Percentiles rank a stretch among this genome's conserved stretches.
Evolutionary conservation across 2,113 vertebrate species (phyloP).

Genomic region (Pseudorasbora parva): DNA sequence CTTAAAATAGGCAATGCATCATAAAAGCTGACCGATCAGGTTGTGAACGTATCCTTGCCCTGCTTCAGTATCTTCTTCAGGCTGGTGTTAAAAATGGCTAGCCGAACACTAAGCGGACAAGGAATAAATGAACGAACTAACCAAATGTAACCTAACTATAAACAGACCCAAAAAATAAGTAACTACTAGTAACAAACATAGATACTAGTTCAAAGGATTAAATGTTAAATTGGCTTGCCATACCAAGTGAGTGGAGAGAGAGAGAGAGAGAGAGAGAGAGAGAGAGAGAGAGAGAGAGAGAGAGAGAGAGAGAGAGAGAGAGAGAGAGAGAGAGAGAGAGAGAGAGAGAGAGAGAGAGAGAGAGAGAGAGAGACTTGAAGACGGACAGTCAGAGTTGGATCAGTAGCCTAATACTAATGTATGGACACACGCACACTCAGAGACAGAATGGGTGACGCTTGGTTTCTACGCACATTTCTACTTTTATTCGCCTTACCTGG

Average conservation of each 20-base stretch:
- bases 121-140: too few relatives aligned
- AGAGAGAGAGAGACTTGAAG: background rate
- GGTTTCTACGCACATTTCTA: slow-evolving; percentile 36
- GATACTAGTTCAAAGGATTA: background rate
- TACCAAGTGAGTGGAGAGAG: background rate
- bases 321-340: background rate
- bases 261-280: background rate
- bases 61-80: too few relatives aligned
- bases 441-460: slow-evolving; percentile 42
- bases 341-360: background rate
- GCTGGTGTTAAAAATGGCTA: too few relatives aligned
- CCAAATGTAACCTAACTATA: too few relatives aligned
- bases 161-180: background rate
- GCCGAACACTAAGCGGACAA: too few relatives aligned
- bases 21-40: too few relatives aligned
- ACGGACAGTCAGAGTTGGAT: slow-evolving; percentile 7
- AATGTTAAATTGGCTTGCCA: background rate
- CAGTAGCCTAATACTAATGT: slow-evolving; percentile 3
- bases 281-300: background rate
- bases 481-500: slow-evolving; percentile 12
- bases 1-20: too few relatives aligned
- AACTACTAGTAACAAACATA: background rate
- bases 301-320: background rate
- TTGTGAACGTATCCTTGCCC: too few relatives aligned
- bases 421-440: background rate